Evolutionary conservation across 2,888 invertebrate genomes (phyloP), one percentile per base, ranked within the genome.

Genomic region (Pyrrhia umbra): DNA sequence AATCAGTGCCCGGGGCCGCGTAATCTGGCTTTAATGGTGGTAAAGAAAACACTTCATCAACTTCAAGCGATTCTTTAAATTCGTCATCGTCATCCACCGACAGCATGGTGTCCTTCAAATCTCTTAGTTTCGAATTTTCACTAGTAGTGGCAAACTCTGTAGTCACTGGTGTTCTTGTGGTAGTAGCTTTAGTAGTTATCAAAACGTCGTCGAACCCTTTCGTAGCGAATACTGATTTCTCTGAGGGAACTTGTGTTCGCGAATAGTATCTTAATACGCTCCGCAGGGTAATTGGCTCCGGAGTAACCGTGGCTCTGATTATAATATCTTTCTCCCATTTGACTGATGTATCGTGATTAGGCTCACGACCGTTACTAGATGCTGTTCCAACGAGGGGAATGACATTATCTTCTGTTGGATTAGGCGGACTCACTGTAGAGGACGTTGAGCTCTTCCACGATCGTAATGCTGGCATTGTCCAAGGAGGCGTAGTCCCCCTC

Each of bases 391-490:
- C 81, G 0, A 88, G 71, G n/a, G 90, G 87, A 68, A 89, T 83
- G 30, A 88, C 88, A 56, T 83, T 88, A 46, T 87, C 86, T 69
- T 90, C 90, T 3, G 91, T 92, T 5, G 92, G 87, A 47, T 90
- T 77, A 8, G 91, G 88, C 67, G 85, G 90, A 74, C 88, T 82
- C 16, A 90, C 88, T 0, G 92, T 90, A 0, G 90, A 86, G 23
- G 89, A 76, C 2, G 86, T 85, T 30, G 90, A 87, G 64, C 87
- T 89, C 76, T 92, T 94, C 93, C 93, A 92, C 13, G 91, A 91
- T 60, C 89, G 88, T 43, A 96, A 88, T 10, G 95, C 95, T 27
- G 95, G 95, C 85, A 95, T 94, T 50, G 94, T 95, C 90, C 95
- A 95, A 6, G 95, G 92, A 43, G 94, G 93, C n/a, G 89, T 87